Percentiles rank a stretch among this genome's conserved stretches.
phyloP scores from a whole-genome alignment of 2,113 vertebrate species.

The Poeciliopsis turrubarensis region DNA sequence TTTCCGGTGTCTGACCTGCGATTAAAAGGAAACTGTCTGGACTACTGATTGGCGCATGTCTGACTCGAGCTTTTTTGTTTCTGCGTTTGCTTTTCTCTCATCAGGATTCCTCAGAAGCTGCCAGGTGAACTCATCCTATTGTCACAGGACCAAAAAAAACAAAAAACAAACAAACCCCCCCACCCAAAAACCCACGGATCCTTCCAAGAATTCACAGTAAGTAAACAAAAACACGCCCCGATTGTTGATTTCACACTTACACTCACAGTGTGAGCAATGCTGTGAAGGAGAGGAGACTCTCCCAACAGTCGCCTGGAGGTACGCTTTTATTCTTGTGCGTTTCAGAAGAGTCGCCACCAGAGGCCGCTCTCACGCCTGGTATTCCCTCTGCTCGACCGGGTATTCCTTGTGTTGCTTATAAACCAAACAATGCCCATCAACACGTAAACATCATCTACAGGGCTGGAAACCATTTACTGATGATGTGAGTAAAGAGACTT shows the following conservation, averaged over 20 bases:
- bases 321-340: neutral
- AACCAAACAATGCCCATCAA: neutral
- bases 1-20: no score
- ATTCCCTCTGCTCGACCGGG: neutral
- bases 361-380: slow-evolving; percentile 22
- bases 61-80: neutral
- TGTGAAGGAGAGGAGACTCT: neutral
- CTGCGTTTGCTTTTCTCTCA: neutral
- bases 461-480: neutral
- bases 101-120: slow-evolving; percentile 8
- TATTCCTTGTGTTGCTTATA: neutral
- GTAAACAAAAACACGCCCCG: slow-evolving; percentile 10
- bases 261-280: neutral
- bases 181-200: neutral
- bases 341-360: slow-evolving; percentile 41
- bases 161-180: no score
- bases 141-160: neutral
- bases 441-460: neutral
- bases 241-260: no score
- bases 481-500: neutral
- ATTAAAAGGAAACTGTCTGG: no score
- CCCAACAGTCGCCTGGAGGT: neutral
- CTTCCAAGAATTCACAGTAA: slow-evolving; percentile 26
- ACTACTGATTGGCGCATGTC: neutral
- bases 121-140: slow-evolving; percentile 15